Evolutionary conservation across 1,140 invertebrate species (phyloP).

Genomic region (Cotesia vestalis): DNA sequence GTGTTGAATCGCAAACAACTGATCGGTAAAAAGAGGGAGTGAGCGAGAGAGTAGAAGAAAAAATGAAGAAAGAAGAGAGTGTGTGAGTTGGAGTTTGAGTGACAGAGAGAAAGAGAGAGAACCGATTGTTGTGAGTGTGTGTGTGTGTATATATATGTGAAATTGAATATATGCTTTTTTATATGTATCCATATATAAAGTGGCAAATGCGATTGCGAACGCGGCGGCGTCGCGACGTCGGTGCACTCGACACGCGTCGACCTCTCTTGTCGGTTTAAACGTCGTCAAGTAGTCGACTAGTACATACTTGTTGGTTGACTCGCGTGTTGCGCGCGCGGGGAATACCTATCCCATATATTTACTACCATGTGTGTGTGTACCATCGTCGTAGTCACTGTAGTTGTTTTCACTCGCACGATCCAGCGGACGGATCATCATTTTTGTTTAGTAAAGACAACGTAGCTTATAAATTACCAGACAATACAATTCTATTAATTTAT

Average conservation of each 20-base stretch:
- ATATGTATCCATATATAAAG: constrained; percentile 25
- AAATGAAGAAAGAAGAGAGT: not conserved
- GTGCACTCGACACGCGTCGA: constrained; percentile 35
- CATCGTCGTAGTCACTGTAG: constrained; percentile 6
- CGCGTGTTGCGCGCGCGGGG: constrained; percentile 29
- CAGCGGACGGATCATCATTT: constrained; percentile 12
- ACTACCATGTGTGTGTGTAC: constrained; percentile 16
- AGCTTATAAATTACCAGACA: not conserved
- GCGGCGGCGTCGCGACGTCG: constrained; percentile 37
- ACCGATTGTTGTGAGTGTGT: not conserved
- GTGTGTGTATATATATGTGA: constrained; percentile 5
- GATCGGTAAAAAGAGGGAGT: constrained; percentile 21
- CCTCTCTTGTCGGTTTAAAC: constrained; percentile 28
- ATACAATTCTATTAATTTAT: not conserved
- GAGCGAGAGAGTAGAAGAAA: constrained; percentile 1
- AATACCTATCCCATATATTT: not conserved
- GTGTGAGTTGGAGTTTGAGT: too few species aligned
- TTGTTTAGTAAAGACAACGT: not conserved
- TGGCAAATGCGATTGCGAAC: constrained; percentile 28
- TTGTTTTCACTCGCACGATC: constrained; percentile 13
- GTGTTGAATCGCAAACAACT: constrained; percentile 31
- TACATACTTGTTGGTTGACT: constrained; percentile 36
- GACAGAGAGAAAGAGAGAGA: not conserved
- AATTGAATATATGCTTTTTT: not conserved
- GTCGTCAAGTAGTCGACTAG: constrained; percentile 16